Percentiles rank a stretch among this genome's conserved stretches.
These are phyloP conservation scores for Tenebrio molitor DNA, from an alignment of 1,140 invertebrate genomes.

Conservation along the genomic window DNA sequence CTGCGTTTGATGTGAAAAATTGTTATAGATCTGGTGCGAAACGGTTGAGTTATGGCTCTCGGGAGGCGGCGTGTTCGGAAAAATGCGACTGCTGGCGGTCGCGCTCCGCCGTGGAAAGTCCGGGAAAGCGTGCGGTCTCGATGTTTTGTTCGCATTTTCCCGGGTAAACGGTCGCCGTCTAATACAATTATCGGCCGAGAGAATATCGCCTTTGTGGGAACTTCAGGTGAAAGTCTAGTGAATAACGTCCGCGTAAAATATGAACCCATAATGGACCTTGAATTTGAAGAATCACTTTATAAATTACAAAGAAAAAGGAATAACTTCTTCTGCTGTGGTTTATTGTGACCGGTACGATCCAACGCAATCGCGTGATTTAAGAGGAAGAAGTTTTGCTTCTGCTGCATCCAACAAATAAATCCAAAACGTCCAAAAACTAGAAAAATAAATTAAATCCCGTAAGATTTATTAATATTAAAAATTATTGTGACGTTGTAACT, in stretches of 20 bases:
- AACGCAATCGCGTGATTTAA: conserved; percentile 14
- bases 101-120: no score
- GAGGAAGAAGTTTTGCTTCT: no score
- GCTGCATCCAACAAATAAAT: no score
- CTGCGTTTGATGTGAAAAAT: conserved; percentile 7
- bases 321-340: neutral
- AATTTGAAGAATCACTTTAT: neutral
- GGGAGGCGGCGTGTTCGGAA: neutral
- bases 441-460: no score
- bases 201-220: no score
- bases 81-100: no score
- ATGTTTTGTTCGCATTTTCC: neutral
- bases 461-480: no score
- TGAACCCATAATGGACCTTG: neutral
- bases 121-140: neutral
- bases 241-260: conserved; percentile 7
- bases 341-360: neutral
- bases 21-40: conserved; percentile 9
- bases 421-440: no score
- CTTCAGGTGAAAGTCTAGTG: conserved; percentile 3
- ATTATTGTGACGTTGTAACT: no score
- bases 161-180: no score
- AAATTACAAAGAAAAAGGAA: neutral
- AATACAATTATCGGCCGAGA: no score
- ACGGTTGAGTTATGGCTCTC: conserved; percentile 3